These are phyloP conservation scores for Galerucella pusilla DNA, from an alignment of 2,888 invertebrate genomes.

Conservation along the genomic window DNA sequence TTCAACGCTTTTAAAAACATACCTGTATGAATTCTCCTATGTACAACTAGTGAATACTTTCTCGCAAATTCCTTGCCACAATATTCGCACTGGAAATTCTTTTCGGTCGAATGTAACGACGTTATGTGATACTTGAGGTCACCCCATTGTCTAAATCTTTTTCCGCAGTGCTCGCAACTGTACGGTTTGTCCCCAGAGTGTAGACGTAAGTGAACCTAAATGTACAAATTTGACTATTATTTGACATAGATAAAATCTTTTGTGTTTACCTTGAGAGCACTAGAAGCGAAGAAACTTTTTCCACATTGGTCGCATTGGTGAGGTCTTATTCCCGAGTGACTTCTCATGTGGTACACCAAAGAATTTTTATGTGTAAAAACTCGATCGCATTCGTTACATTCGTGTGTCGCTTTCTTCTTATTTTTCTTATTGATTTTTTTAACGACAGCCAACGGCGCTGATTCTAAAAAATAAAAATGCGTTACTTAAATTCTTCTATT, in stretches of 20 bases:
- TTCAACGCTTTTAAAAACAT: background rate
- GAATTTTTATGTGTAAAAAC: constrained; percentile 87
- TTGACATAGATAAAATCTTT: background rate
- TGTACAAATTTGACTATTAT: background rate
- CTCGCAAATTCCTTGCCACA: constrained; percentile 90
- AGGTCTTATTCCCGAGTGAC: constrained; percentile 79
- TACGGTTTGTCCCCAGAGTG: constrained; percentile 90
- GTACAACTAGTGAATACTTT: constrained; percentile 87
- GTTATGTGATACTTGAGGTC: constrained; percentile 88
- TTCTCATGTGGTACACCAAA: constrained; percentile 83
- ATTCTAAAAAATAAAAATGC: constrained; percentile 41
- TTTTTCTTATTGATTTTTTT: constrained; percentile 62
- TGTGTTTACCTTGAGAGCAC: constrained; percentile 73
- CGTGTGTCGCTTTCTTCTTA: constrained; percentile 53
- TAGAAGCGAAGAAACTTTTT: constrained; percentile 84
- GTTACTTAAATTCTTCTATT: no score
- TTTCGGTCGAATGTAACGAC: constrained; percentile 84
- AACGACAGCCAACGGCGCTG: constrained; percentile 51
- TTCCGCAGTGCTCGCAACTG: constrained; percentile 82
- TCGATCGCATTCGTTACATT: constrained; percentile 76
- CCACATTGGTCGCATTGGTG: constrained; percentile 84
- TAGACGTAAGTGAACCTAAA: constrained; percentile 76
- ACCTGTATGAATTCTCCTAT: constrained; percentile 69
- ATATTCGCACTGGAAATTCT: constrained; percentile 88
- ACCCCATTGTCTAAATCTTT: constrained; percentile 87